phyloP scores from a whole-genome alignment of 2,888 invertebrate species.

The Vannuccia rotundouncinata region DNA sequence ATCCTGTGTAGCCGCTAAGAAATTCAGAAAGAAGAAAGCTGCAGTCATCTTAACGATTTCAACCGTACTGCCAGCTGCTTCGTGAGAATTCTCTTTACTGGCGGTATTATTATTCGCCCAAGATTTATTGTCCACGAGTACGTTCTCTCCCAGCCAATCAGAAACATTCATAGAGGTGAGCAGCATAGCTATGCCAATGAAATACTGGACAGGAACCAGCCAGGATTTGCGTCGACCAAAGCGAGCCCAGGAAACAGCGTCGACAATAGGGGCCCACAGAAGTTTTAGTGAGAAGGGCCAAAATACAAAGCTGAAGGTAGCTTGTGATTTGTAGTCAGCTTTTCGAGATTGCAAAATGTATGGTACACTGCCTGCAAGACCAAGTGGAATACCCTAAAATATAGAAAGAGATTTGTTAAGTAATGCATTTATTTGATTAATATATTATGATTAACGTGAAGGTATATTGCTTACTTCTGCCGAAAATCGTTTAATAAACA shows the following conservation, averaged over 20 bases:
- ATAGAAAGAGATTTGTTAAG: not conserved
- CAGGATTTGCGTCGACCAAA: conserved; percentile 84
- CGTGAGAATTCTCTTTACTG: too few relatives aligned
- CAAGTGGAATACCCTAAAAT: conserved; percentile 77
- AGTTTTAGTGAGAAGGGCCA: conserved; percentile 85
- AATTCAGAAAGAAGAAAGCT: conserved; percentile 82
- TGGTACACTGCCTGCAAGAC: conserved; percentile 84
- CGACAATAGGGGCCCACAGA: conserved; percentile 95
- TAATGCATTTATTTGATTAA: too few relatives aligned
- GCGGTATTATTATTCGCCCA: conserved; percentile 48
- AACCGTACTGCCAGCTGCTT: too few relatives aligned
- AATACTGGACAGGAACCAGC: conserved; percentile 84
- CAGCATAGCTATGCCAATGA: conserved; percentile 76
- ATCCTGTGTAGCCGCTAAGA: conserved; percentile 96
- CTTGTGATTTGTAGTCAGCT: conserved; percentile 79
- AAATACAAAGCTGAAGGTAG: conserved; percentile 72
- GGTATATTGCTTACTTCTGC: too few relatives aligned
- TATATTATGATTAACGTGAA: too few relatives aligned
- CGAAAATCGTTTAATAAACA: too few relatives aligned
- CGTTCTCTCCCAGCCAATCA: not conserved
- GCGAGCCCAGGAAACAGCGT: conserved; percentile 72
- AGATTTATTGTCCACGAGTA: conserved; percentile 79
- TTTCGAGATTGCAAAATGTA: conserved; percentile 80
- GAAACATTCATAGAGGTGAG: conserved; percentile 64
- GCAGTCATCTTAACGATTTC: conserved; percentile 63